phyloP scores from a whole-genome alignment of 2,797 vertebrate genomes.

The Poliocrania exsul region DNA sequence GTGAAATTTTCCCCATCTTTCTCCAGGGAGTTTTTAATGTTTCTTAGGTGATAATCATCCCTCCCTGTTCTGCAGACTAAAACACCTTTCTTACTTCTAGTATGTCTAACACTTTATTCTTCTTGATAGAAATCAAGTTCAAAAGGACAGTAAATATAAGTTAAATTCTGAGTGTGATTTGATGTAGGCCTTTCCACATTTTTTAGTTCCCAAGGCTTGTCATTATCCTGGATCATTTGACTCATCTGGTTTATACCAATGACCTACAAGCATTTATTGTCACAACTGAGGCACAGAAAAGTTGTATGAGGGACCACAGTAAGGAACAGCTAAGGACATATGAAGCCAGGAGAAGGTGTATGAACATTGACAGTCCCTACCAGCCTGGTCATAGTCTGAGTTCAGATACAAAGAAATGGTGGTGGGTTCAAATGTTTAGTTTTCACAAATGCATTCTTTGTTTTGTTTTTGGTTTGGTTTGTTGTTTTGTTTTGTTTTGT shows the following conservation, averaged over 20 bases:
- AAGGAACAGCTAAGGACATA: neutral
- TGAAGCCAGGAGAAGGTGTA: fast-evolving
- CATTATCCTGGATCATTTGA: neutral
- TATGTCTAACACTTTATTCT: neutral
- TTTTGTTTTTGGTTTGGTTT: neutral
- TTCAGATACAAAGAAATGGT: neutral
- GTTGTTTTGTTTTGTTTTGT: neutral
- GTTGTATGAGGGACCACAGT: fast-evolving
- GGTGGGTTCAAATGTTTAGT: neutral
- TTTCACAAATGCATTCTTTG: neutral
- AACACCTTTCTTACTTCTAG: neutral
- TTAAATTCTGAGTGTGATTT: neutral
- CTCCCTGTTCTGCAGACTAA: neutral
- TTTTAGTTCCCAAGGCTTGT: neutral
- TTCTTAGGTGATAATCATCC: neutral
- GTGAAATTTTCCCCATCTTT: neutral
- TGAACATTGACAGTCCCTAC: neutral
- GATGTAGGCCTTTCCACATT: neutral
- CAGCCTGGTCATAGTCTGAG: neutral
- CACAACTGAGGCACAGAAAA: neutral
- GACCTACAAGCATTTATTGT: neutral
- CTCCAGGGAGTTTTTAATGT: neutral
- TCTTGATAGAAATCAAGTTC: neutral
- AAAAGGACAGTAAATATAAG: neutral
- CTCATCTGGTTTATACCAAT: neutral